Evolutionary conservation across 2,797 vertebrate genomes (phyloP), one percentile per base, ranked within the genome.

Genomic region (Graptemys geographica): DNA sequence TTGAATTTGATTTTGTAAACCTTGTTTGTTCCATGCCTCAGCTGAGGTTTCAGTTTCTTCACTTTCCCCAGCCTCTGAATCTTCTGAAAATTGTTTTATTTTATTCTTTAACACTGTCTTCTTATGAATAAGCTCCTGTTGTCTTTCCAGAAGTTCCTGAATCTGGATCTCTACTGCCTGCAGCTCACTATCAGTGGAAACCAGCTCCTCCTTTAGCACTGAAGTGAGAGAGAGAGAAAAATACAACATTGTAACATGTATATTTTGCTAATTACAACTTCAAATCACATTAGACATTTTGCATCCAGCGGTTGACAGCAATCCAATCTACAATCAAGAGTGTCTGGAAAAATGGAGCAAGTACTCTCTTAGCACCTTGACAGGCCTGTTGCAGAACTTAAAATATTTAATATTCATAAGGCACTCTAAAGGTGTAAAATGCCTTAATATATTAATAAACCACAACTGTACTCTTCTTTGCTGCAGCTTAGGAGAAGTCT

Each of bases 81-180:
- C 87, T 59, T 97, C 98, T 4, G 98, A 98, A 86, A 98, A 98
- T 23, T 98, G 98, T 59, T 98, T 98, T 94, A 99, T 98, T 86
- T 96, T 98, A 83, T 96, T 98, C 81, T 99, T 98, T 23, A 99
- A 93, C 6, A 94, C 90, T 1, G 85, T 97, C 97, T 99, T 99
- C 84, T 97, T 98, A 51, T 98, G 90, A 11, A 98, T 97, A 52
- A 99, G 98, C 11, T 99, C 98, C 1, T 98, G 91, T 91, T 99
- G 99, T 81, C 98, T 99, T 97, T 99, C 98, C 92, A 99, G 96
- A 21, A 99, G 98, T 86, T 99, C 99, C 23, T 99, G 94, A 21
- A 99, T 98, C 98, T 99, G 99, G 87, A 99, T 95, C 94, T 99
- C 99, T 94, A 99, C 97, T 11, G 98, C 91, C 85, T 99, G 98